Evolutionary conservation across 35 echinoderm and acorn worm species (phyloP).

Genomic region (Acanthaster planci): DNA sequence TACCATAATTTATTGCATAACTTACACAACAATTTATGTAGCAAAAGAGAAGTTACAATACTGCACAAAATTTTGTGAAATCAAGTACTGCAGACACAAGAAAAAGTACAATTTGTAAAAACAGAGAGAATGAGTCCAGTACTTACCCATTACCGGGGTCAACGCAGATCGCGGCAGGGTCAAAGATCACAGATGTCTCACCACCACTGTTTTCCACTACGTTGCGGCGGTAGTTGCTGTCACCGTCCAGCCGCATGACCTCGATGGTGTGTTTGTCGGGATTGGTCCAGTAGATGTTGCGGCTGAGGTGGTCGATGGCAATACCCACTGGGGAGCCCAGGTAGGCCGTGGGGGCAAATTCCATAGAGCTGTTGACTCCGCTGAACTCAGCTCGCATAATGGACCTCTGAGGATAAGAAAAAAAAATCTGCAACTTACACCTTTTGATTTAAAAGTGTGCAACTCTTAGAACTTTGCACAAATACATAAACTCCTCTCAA

Average conservation of each 20-base stretch:
- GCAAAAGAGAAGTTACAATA: too few relatives aligned
- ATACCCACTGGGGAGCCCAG: slow-evolving; percentile 46
- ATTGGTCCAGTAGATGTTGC: slow-evolving; percentile 82
- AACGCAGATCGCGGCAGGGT: slow-evolving; percentile 59
- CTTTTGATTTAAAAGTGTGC: too few relatives aligned
- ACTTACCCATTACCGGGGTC: slow-evolving; percentile 70
- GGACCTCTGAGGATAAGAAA: background rate
- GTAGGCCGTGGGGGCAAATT: slow-evolving; percentile 47
- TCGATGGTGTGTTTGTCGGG: slow-evolving; percentile 67
- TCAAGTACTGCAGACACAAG: too few relatives aligned
- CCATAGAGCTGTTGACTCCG: background rate
- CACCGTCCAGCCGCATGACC: slow-evolving; percentile 72
- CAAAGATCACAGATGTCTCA: slow-evolving; percentile 8
- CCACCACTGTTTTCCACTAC: slow-evolving; percentile 36
- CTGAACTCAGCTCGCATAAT: slow-evolving; percentile 4
- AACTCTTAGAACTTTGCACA: too few relatives aligned
- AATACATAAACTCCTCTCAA: too few relatives aligned
- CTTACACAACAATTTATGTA: too few relatives aligned
- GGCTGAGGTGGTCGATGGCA: slow-evolving; percentile 67
- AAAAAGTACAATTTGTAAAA: too few relatives aligned
- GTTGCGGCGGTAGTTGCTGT: slow-evolving; percentile 45
- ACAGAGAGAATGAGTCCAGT: background rate
- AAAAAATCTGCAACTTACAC: too few relatives aligned
- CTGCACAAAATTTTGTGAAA: too few relatives aligned
- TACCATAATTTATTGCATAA: too few relatives aligned